These are phyloP conservation scores for Smutsia temminckii DNA, from an alignment of 2,797 vertebrate genomes.

Conservation along the genomic window DNA sequence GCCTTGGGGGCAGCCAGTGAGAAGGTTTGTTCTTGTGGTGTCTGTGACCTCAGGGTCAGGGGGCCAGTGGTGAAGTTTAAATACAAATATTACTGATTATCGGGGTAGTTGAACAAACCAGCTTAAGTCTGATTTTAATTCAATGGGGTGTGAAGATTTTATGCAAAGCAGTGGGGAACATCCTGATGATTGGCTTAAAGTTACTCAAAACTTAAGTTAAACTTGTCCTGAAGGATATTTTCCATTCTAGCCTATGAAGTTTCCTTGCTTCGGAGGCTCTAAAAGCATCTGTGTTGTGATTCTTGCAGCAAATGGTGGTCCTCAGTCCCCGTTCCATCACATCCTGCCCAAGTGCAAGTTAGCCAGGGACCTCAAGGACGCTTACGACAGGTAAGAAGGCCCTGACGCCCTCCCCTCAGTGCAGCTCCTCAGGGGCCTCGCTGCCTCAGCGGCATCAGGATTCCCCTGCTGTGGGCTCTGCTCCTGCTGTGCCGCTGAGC, in stretches of 20 bases:
- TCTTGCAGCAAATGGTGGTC: constrained; percentile 87
- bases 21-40: no score
- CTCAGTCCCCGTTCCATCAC: constrained; percentile 96
- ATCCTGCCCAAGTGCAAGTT: constrained; percentile 99
- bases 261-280: constrained; percentile 56
- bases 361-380: constrained; percentile 96
- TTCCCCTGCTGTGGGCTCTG: not conserved
- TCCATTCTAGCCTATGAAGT: not conserved
- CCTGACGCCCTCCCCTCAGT: no score
- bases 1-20: not conserved
- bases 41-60: not conserved
- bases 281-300: constrained; percentile 58
- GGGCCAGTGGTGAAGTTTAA: not conserved
- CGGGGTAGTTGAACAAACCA: not conserved
- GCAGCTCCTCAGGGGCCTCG: not conserved
- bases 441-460: not conserved
- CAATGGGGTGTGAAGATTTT: not conserved
- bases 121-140: not conserved
- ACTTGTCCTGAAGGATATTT: not conserved
- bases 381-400: constrained; percentile 93
- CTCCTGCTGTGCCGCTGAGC: not conserved
- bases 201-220: not conserved
- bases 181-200: not conserved
- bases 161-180: not conserved
- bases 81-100: not conserved